phyloP scores from a whole-genome alignment of 2,797 vertebrate genomes.

The Amazonetta brasiliensis region DNA sequence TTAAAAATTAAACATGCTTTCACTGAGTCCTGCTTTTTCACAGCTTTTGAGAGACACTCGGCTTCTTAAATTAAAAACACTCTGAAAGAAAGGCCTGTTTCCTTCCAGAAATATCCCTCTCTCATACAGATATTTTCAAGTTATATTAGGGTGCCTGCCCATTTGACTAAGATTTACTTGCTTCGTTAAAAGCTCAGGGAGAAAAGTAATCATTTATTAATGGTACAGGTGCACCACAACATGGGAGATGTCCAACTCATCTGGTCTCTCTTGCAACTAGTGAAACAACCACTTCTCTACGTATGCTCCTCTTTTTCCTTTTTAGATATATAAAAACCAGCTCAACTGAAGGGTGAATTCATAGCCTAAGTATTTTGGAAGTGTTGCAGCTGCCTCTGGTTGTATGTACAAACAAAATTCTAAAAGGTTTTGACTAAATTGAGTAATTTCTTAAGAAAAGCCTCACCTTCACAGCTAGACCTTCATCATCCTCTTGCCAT shows the following conservation, averaged over 20 bases:
- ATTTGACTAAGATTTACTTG: neutral
- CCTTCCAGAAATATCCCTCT: neutral
- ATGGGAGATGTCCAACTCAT: neutral
- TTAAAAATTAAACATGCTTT: constrained; percentile 51
- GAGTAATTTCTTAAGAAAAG: neutral
- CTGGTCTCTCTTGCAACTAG: neutral
- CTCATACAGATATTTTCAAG: neutral
- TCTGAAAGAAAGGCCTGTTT: neutral
- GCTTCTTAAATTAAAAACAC: neutral
- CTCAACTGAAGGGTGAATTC: neutral
- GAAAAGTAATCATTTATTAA: neutral
- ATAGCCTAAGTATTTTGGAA: neutral
- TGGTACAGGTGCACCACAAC: neutral
- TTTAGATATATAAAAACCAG: neutral
- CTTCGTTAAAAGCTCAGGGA: neutral
- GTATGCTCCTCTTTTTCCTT: neutral
- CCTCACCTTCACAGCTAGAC: neutral
- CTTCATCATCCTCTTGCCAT: neutral
- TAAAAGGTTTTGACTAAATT: neutral
- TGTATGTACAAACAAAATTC: neutral
- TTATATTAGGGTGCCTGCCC: neutral
- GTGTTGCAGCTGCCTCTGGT: neutral
- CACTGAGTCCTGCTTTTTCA: neutral
- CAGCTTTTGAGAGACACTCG: neutral
- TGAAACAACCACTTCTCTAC: neutral